Conservation (phyloP, 2,888 invertebrate genomes). For the Metalampra italica region DNA sequence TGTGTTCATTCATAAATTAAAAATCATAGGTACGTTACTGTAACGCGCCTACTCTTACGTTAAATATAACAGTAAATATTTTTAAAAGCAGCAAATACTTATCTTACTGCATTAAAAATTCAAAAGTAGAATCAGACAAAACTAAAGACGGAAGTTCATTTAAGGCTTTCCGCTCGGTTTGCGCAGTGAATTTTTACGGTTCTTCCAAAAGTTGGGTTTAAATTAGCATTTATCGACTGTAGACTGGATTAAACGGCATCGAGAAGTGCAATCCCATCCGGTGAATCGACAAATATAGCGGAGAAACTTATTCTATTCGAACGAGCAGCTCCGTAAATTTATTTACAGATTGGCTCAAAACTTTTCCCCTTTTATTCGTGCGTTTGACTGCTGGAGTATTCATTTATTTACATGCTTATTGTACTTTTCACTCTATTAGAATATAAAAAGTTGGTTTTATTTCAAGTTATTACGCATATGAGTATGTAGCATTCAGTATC, state of each 20-base stretch:
- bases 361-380: slow-evolving; percentile 1
- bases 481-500: too few relatives aligned
- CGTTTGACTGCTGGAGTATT: slow-evolving; percentile 2
- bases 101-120: too few relatives aligned
- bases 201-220: slow-evolving; percentile 46
- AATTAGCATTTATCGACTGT: slow-evolving; percentile 65
- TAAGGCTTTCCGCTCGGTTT: slow-evolving; percentile 33
- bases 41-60: too few relatives aligned
- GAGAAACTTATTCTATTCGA: slow-evolving; percentile 25
- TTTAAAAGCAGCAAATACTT: too few relatives aligned
- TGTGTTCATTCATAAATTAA: too few relatives aligned
- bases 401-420: neutral
- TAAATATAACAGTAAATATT: too few relatives aligned
- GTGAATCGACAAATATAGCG: slow-evolving; percentile 25
- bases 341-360: slow-evolving; percentile 10
- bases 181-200: slow-evolving; percentile 48
- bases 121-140: neutral
- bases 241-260: slow-evolving; percentile 46
- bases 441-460: neutral
- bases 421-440: neutral
- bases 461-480: neutral
- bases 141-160: slow-evolving; percentile 22
- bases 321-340: slow-evolving; percentile 8
- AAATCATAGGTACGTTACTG: too few relatives aligned
- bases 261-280: slow-evolving; percentile 45